Evolutionary conservation across 1,140 invertebrate genomes (phyloP).

Genomic region (Vanessa atalanta): DNA sequence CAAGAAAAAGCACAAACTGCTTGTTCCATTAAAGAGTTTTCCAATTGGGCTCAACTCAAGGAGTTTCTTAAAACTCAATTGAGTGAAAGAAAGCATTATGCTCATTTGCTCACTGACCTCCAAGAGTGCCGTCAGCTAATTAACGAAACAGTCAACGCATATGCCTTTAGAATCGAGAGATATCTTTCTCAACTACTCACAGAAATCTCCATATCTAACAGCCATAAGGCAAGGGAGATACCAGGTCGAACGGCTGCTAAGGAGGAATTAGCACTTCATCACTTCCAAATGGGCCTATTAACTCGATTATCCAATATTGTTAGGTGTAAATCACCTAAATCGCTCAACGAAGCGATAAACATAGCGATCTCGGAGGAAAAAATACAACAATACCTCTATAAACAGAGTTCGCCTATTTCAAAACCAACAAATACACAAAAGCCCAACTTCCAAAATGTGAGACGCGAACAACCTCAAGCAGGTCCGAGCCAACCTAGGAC

Average conservation of each 20-base stretch:
- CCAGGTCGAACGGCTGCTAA: constrained; percentile 39
- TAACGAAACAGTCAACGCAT: constrained; percentile 36
- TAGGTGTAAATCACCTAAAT: constrained; percentile 26
- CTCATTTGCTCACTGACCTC: constrained; percentile 36
- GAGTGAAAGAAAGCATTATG: constrained; percentile 37
- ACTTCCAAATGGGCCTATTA: constrained; percentile 33
- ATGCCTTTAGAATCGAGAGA: constrained; percentile 35
- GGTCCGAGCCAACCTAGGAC: neutral
- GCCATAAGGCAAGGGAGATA: constrained; percentile 32
- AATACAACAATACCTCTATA: constrained; percentile 17
- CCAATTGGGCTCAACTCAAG: constrained; percentile 35
- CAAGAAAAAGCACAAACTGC: constrained; percentile 11
- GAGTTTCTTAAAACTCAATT: constrained; percentile 43
- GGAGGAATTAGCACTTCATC: constrained; percentile 33
- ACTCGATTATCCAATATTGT: constrained; percentile 32
- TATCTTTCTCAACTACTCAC: constrained; percentile 40
- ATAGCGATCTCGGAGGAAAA: constrained; percentile 23
- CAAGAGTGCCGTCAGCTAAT: constrained; percentile 33
- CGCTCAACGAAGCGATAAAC: constrained; percentile 25
- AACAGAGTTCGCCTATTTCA: neutral
- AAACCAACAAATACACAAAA: neutral
- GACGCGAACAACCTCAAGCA: neutral
- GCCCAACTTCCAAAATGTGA: neutral
- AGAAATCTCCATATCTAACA: constrained; percentile 32
- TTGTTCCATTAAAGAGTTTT: constrained; percentile 9